A percentile compares a stretch with the other conserved stretches of the same genome.
These are phyloP conservation scores for Xenopus tropicalis DNA, from an alignment of 2,113 vertebrate genomes.

Conservation along the genomic window UCB_Xtro_10.0 CM004449.2:30858001-30858500, in stretches of 20 bases:
- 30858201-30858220: constrained; percentile 37
- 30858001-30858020: constrained; percentile 20
- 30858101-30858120: constrained; percentile 4
- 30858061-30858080: constrained; percentile 7
- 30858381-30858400: too few relatives aligned
- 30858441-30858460: too few relatives aligned
- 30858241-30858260: constrained; percentile 27
- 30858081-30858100: constrained; percentile 6
- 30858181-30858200: constrained; percentile 30
- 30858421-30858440: too few relatives aligned
- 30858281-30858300: constrained; percentile 22
- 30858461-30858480: too few relatives aligned
- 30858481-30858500: too few relatives aligned
- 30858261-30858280: constrained; percentile 24
- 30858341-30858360: constrained; percentile 8
- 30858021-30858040: constrained; percentile 18
- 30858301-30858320: neutral
- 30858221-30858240: constrained; percentile 32
- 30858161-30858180: constrained; percentile 25
- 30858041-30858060: constrained; percentile 17
- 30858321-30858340: neutral
- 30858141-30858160: constrained; percentile 14
- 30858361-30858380: neutral
- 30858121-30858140: constrained; percentile 17
- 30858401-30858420: too few relatives aligned